Conservation (phyloP, 2,888 invertebrate genomes). For the Pseudococcus longispinus region DNA sequence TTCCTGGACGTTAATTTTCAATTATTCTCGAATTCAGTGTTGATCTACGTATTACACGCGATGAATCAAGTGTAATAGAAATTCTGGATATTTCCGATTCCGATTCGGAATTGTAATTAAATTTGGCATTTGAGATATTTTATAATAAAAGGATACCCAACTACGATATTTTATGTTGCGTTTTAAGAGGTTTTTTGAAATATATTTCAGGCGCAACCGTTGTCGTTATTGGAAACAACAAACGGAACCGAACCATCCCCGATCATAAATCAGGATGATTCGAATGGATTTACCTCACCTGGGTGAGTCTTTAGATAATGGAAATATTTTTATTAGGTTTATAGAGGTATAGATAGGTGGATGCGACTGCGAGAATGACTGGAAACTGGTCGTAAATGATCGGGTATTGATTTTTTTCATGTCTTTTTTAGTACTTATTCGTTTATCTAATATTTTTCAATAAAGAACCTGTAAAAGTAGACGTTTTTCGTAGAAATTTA, state of each 20-base stretch:
- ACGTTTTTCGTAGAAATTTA: not conserved
- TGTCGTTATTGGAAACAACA: constrained; percentile 60
- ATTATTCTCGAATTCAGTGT: not conserved
- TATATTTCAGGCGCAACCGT: constrained; percentile 59
- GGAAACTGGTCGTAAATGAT: not conserved
- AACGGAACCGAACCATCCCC: constrained; percentile 60
- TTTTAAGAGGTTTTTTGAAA: not conserved
- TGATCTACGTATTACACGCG: constrained; percentile 57
- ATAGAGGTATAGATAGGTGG: not conserved
- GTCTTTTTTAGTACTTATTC: not conserved
- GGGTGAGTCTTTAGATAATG: constrained; percentile 44
- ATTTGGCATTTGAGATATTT: not conserved
- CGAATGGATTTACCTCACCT: constrained; percentile 58
- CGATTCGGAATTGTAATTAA: not conserved
- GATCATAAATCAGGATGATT: constrained; percentile 59
- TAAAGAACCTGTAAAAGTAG: too few species aligned
- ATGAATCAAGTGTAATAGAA: constrained; percentile 59
- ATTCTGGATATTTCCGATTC: not conserved
- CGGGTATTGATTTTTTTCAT: not conserved
- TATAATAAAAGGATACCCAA: not conserved
- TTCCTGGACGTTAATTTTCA: not conserved
- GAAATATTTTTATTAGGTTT: constrained; percentile 2
- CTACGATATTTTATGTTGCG: not conserved
- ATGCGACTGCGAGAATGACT: not conserved
- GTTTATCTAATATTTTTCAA: not conserved